Base-by-base conservation (phyloP, 2,888 invertebrate genomes). In the Ceraclea dissimilis region DNA sequence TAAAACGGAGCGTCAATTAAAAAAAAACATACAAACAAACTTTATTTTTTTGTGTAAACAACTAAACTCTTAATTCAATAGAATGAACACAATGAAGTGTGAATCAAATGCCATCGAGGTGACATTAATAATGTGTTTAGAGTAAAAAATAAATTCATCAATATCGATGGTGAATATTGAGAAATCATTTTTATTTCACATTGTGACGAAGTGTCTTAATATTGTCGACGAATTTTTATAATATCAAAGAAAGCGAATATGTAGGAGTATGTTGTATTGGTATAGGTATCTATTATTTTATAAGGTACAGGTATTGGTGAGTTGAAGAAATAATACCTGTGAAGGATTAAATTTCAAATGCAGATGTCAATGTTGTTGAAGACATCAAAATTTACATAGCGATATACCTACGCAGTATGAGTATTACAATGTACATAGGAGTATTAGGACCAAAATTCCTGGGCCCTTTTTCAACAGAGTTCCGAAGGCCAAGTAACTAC, bases 11-110 rank as follows among this genome's bases (percentile, higher is more conserved):
- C n/a, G n/a, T n/a, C 6, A 31, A 31, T 31, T 31, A 8, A 31
- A 31, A 11, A 31, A 31, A 31, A 39, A 39, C 39, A 39, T 5
- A 39, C 39, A 39, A 13, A 39, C 13, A 16, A 39, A 39, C 39
- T 8, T 39, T 5, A 39, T 8, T 16, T n/a, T n/a, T n/a, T n/a
- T n/a, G n/a, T n/a, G n/a, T 39, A 16, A 39, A 13, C 39, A 39
- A 39, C 2, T 13, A 13, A 16, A 8, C 16, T 13, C 13, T 39
- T n/a, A 39, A 13, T n/a, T 52, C 57, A 57, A 52, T 57, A 44
- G 52, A 19, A 22, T 34, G 50, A 21, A 18, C 47, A 49, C 22
- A 26, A 57, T 46, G 48, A 52, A 57, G 57, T 57, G 57, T 57
- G 57, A 49, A 49, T 49, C 20, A 49, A 49, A 22, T 20, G 5